These are phyloP conservation scores for Synchiropus splendidus DNA, from an alignment of 2,113 vertebrate species.

Conservation along the genomic window DNA sequence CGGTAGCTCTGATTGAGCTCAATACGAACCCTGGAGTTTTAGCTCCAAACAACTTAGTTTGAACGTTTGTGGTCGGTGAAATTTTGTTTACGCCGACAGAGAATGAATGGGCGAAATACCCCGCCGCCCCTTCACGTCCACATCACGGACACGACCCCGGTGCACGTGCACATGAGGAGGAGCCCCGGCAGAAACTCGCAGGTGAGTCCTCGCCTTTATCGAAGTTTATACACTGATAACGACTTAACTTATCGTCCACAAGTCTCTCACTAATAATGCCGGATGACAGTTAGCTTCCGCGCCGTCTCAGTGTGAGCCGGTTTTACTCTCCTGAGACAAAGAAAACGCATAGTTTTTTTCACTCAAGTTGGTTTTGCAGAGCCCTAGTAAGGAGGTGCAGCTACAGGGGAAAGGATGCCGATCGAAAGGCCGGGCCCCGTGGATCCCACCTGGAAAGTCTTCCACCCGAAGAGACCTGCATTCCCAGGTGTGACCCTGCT, in stretches of 20 bases:
- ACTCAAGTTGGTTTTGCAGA: slow-evolving; percentile 26
- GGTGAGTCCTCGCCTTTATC: slow-evolving; percentile 20
- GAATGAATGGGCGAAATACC: slow-evolving; percentile 80
- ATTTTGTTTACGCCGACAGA: slow-evolving; percentile 9
- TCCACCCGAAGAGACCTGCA: slow-evolving; percentile 54
- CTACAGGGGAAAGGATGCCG: slow-evolving; percentile 59
- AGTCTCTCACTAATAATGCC: background rate
- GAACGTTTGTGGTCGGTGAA: no score
- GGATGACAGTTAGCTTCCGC: no score
- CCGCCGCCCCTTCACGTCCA: slow-evolving; percentile 87
- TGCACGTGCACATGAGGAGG: slow-evolving; percentile 90
- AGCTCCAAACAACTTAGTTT: no score
- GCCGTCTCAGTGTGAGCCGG: no score
- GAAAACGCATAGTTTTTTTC: no score
- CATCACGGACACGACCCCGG: slow-evolving; percentile 82
- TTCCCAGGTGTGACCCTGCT: slow-evolving; percentile 10
- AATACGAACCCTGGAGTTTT: no score
- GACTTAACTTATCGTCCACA: background rate
- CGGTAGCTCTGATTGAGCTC: background rate
- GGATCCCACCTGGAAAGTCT: slow-evolving; percentile 83
- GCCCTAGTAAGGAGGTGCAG: slow-evolving; percentile 41
- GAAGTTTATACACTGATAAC: background rate
- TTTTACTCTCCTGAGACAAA: no score
- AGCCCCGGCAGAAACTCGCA: slow-evolving; percentile 57
- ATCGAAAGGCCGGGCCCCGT: slow-evolving; percentile 74